phyloP scores from a whole-genome alignment of 2,797 vertebrate species.

The Aselliscus stoliczkanus region DNA sequence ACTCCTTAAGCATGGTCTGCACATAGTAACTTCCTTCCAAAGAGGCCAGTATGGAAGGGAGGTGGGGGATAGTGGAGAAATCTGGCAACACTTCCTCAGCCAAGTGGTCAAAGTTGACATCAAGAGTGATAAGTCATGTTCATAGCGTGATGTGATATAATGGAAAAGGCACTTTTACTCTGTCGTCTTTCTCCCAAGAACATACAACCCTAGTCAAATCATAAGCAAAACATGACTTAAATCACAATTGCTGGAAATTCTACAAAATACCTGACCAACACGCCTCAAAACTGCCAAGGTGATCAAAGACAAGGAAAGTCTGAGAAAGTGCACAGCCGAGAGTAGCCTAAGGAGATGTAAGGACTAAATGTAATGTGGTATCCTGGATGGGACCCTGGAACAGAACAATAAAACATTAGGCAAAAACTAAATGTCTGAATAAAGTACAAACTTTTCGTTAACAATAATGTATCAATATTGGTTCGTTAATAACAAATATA shows the following conservation, averaged over 20 bases:
- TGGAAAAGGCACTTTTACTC: not conserved
- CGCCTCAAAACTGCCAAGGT: not conserved
- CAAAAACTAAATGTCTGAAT: not conserved
- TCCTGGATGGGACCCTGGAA: not conserved
- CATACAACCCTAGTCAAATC: not conserved
- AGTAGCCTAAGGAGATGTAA: not conserved
- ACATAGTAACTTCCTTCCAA: not conserved
- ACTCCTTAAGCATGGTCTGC: not conserved
- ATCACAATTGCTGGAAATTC: not conserved
- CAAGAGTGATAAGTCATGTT: not conserved
- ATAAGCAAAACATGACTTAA: not conserved
- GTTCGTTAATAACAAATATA: constrained; percentile 9
- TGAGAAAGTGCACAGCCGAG: not conserved
- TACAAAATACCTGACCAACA: not conserved
- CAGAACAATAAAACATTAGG: not conserved
- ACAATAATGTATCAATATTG: not conserved
- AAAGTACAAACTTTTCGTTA: not conserved
- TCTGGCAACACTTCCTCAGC: not conserved
- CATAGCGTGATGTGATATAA: not conserved
- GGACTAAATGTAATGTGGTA: not conserved
- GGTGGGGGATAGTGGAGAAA: not conserved
- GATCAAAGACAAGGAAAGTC: not conserved
- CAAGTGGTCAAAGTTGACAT: not conserved
- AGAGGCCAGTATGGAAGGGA: not conserved
- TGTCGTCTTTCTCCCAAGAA: not conserved